Evolutionary conservation across 2,797 vertebrate species (phyloP).

Genomic region (Tinamus major): DNA sequence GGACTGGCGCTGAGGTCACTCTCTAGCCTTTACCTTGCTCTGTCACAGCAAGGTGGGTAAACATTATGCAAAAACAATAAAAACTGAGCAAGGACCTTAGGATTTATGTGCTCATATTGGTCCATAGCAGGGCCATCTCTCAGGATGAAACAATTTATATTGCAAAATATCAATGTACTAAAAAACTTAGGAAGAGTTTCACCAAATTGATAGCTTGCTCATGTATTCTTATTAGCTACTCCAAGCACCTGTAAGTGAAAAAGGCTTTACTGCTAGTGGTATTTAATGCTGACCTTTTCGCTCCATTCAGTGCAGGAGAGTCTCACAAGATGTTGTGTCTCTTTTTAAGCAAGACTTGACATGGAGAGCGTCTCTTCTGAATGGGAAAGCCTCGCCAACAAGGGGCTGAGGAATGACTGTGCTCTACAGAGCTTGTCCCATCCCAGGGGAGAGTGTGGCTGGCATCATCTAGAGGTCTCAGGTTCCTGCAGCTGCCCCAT

Average conservation of each 20-base stretch:
- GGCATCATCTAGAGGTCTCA: neutral
- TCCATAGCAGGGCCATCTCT: neutral
- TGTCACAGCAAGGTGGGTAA: neutral
- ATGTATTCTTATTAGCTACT: conserved; percentile 9
- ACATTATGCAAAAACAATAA: neutral
- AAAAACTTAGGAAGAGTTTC: conserved; percentile 35
- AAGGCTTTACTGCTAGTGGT: neutral
- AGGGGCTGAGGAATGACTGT: neutral
- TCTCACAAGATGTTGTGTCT: neutral
- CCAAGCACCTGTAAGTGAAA: neutral
- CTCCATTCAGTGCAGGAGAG: neutral
- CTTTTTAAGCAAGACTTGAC: neutral
- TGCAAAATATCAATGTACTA: neutral
- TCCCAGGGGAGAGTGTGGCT: fast-evolving
- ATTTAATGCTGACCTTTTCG: conserved; percentile 12
- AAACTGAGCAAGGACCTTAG: neutral
- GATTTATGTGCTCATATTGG: neutral
- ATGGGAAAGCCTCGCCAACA: neutral
- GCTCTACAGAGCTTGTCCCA: neutral
- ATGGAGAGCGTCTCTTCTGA: fast-evolving
- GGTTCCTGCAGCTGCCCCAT: neutral
- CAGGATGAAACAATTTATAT: neutral
- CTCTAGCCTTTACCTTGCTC: neutral
- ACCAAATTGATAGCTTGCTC: neutral
- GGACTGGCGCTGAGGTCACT: neutral